phyloP scores from a whole-genome alignment of 2,113 vertebrate genomes.

The Mungos mungo region DNA sequence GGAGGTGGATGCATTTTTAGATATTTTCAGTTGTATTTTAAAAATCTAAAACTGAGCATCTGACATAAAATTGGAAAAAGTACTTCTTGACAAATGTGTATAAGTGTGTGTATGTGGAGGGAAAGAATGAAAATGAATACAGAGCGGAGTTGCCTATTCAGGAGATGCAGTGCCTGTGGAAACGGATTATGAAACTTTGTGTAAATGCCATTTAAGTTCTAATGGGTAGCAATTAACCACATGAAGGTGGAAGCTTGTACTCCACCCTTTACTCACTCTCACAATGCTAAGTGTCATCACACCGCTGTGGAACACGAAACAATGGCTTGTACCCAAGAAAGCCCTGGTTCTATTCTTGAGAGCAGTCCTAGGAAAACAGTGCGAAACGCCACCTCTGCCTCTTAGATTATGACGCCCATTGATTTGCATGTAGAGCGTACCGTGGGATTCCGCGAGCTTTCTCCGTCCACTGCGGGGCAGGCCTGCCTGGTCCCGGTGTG shows the following conservation, averaged over 20 bases:
- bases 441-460: neutral
- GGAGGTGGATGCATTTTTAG: neutral
- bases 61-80: neutral
- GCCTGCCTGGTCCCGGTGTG: neutral
- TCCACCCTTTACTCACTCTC: neutral
- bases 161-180: neutral
- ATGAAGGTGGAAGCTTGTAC: neutral
- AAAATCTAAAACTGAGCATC: neutral
- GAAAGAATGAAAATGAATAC: neutral
- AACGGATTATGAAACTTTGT: constrained; percentile 7
- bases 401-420: neutral
- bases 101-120: neutral
- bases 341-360: neutral
- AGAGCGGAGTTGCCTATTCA: neutral
- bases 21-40: constrained; percentile 4
- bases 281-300: neutral
- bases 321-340: neutral
- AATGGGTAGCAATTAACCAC: constrained; percentile 42
- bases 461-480: accelerated
- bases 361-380: neutral
- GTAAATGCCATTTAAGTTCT: constrained; percentile 19
- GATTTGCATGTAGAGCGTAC: neutral
- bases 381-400: neutral
- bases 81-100: neutral
- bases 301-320: neutral